phyloP scores from a whole-genome alignment of 92 coral and sea anemone genomes.

The Diadumene lineata region DNA sequence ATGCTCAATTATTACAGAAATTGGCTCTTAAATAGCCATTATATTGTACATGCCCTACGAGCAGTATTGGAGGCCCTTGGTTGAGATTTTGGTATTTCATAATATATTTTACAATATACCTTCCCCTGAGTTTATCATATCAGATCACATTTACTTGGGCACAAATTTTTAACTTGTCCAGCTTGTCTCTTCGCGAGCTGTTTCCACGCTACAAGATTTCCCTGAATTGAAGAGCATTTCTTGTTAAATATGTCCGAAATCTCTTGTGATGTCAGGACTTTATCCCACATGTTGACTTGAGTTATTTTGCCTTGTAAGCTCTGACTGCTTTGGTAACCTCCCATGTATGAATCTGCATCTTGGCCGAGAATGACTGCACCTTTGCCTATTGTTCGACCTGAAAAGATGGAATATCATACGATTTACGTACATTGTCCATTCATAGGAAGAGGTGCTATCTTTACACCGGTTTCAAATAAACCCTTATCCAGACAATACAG shows the following conservation, averaged over 20 bases:
- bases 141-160: background rate
- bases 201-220: background rate
- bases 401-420: too few species aligned
- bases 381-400: background rate
- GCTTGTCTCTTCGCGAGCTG: background rate
- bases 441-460: too few species aligned
- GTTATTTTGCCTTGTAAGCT: background rate
- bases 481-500: too few species aligned
- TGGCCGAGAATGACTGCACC: background rate
- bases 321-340: background rate
- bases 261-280: background rate
- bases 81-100: too few species aligned
- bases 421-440: too few species aligned
- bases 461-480: too few species aligned
- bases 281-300: background rate
- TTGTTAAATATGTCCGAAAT: background rate
- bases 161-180: background rate
- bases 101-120: too few species aligned
- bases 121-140: too few species aligned
- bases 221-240: background rate
- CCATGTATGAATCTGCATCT: background rate
- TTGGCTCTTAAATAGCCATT: too few species aligned
- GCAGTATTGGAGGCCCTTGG: too few species aligned
- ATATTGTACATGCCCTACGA: too few species aligned
- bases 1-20: too few species aligned